Percentiles rank a stretch among this genome's conserved stretches.
Evolutionary conservation across 2,888 invertebrate species (phyloP).

Genomic region (Oasisia sp.): DNA sequence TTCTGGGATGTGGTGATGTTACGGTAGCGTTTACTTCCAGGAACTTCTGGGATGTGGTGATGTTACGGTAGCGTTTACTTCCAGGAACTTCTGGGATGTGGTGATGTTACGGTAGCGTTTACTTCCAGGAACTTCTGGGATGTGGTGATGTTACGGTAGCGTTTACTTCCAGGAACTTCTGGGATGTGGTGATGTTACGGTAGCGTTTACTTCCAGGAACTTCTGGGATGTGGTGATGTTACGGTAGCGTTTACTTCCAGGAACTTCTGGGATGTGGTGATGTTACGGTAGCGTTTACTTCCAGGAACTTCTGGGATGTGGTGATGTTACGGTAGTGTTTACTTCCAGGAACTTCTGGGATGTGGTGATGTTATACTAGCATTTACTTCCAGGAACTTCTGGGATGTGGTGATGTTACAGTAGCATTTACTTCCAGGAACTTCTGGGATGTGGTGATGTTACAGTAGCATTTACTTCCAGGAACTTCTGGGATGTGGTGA

Average conservation of each 20-base stretch:
- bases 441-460: conserved; percentile 72
- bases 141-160: conserved; percentile 68
- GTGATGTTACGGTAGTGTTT: too few species aligned
- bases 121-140: conserved; percentile 74
- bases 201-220: too few species aligned
- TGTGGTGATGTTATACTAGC: conserved; percentile 68
- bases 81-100: conserved; percentile 73
- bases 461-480: too few species aligned
- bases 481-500: conserved; percentile 72
- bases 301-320: conserved; percentile 73
- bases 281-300: too few species aligned
- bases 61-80: too few species aligned
- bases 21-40: too few species aligned
- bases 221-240: conserved; percentile 72
- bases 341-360: conserved; percentile 74
- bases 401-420: conserved; percentile 71
- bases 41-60: conserved; percentile 72
- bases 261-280: conserved; percentile 72
- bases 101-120: too few species aligned
- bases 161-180: conserved; percentile 72
- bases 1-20: conserved; percentile 72
- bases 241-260: too few species aligned
- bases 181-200: conserved; percentile 71
- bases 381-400: conserved; percentile 72
- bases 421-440: too few species aligned